These are phyloP conservation scores for Cantharis flavilabris DNA, from an alignment of 2,888 invertebrate genomes.

Conservation along the genomic window DNA sequence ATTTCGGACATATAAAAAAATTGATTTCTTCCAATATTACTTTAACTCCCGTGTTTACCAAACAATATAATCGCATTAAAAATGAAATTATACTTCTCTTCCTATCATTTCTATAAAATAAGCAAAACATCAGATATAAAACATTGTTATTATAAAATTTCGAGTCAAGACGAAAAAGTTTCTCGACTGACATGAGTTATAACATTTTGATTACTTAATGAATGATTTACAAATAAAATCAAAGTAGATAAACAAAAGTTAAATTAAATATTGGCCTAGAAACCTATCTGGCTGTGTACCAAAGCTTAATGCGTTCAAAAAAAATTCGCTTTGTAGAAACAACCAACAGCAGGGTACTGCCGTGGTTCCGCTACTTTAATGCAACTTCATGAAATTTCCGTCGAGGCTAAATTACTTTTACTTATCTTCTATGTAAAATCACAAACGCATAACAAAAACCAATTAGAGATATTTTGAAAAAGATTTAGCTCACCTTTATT, in stretches of 20 bases:
- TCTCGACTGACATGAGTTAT: not conserved
- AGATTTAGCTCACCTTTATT: slow-evolving; percentile 28
- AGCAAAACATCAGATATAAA: not conserved
- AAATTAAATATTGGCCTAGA: slow-evolving; percentile 29
- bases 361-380: slow-evolving; percentile 1
- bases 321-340: not conserved
- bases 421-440: not conserved
- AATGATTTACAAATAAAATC: not conserved
- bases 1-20: not conserved
- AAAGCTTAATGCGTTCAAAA: slow-evolving; percentile 2
- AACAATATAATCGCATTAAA: not conserved
- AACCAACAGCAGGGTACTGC: not conserved
- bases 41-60: not conserved
- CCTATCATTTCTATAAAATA: not conserved
- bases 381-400: not conserved
- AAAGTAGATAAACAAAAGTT: not conserved
- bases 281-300: slow-evolving; percentile 31
- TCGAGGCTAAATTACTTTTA: not conserved
- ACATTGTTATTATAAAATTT: too few species aligned
- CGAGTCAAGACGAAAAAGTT: too few species aligned
- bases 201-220: not conserved
- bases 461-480: not conserved
- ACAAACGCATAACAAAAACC: not conserved
- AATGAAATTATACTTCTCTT: not conserved
- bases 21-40: not conserved